Evolutionary conservation across 2,888 invertebrate genomes (phyloP).

Genomic region (Clunio marinus): DNA sequence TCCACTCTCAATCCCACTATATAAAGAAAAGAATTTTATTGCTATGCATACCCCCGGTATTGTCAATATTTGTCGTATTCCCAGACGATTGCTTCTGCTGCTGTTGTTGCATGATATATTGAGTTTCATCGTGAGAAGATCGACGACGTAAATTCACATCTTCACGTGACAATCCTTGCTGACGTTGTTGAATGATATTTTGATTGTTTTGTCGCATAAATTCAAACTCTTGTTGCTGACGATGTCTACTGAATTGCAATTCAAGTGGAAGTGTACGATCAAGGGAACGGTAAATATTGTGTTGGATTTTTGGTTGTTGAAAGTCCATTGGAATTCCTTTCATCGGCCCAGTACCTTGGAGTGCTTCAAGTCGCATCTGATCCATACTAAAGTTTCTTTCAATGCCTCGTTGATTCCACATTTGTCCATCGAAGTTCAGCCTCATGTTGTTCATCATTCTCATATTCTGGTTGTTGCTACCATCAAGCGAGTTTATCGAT

Average conservation of each 20-base stretch:
- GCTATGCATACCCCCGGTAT: slow-evolving; percentile 20
- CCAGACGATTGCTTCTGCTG: not conserved
- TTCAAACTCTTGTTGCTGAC: slow-evolving; percentile 44
- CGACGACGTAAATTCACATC: slow-evolving; percentile 51
- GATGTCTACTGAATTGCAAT: slow-evolving; percentile 51
- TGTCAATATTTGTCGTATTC: slow-evolving; percentile 20
- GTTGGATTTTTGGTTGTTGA: slow-evolving; percentile 47
- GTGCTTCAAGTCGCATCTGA: slow-evolving; percentile 42
- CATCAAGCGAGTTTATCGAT: slow-evolving; percentile 42
- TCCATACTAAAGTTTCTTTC: slow-evolving; percentile 44
- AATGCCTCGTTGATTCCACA: slow-evolving; percentile 41
- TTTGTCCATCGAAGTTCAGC: slow-evolving; percentile 40
- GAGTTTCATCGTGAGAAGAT: slow-evolving; percentile 52
- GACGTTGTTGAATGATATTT: slow-evolving; percentile 35
- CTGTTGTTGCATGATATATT: slow-evolving; percentile 41
- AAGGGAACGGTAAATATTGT: slow-evolving; percentile 50
- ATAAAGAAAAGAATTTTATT: not conserved
- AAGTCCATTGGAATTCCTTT: slow-evolving; percentile 43
- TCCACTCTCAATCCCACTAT: not conserved
- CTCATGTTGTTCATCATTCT: slow-evolving; percentile 41
- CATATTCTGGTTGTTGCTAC: slow-evolving; percentile 41
- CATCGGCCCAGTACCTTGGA: slow-evolving; percentile 41
- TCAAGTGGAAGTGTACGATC: slow-evolving; percentile 51
- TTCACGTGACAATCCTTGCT: slow-evolving; percentile 47
- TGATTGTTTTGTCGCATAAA: slow-evolving; percentile 46